A percentile compares a stretch with the other conserved stretches of the same genome.
These are phyloP conservation scores for Plusia festucae DNA, from an alignment of 2,888 invertebrate genomes.

Conservation along the genomic window DNA sequence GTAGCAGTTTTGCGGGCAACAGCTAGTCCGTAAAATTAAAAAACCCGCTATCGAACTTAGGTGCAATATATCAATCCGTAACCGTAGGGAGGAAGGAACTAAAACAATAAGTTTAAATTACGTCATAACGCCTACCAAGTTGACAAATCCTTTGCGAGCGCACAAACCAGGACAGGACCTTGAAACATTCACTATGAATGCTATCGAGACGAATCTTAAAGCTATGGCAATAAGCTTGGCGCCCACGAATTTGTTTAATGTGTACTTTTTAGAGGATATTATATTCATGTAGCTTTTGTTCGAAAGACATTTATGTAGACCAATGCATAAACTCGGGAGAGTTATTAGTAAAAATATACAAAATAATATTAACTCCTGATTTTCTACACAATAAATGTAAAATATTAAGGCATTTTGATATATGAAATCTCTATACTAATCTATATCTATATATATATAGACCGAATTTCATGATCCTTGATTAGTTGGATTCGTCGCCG, in stretches of 20 bases:
- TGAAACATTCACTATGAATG: constrained; percentile 87
- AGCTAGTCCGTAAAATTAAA: too few relatives aligned
- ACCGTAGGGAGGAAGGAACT: constrained; percentile 52
- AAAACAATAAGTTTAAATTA: constrained; percentile 72
- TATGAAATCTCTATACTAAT: too few relatives aligned
- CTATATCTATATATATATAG: too few relatives aligned
- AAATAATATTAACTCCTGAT: too few relatives aligned
- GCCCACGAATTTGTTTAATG: constrained; percentile 76
- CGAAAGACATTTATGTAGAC: neutral
- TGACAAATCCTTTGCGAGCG: constrained; percentile 86
- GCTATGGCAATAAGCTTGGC: constrained; percentile 71
- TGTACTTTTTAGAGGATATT: constrained; percentile 37
- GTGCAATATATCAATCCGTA: constrained; percentile 11
- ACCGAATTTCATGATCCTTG: too few relatives aligned
- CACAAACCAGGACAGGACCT: constrained; percentile 86
- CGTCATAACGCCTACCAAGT: constrained; percentile 83
- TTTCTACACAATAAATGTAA: too few relatives aligned
- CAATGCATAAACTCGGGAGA: too few relatives aligned
- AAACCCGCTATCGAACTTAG: neutral
- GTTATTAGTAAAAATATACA: too few relatives aligned
- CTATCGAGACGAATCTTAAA: constrained; percentile 85
- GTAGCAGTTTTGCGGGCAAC: too few relatives aligned
- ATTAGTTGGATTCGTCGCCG: too few relatives aligned
- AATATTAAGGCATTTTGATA: too few relatives aligned
- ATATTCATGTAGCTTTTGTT: neutral